Evolutionary conservation across 2,888 invertebrate genomes (phyloP).

Genomic region (Drosophila longiperda): DNA sequence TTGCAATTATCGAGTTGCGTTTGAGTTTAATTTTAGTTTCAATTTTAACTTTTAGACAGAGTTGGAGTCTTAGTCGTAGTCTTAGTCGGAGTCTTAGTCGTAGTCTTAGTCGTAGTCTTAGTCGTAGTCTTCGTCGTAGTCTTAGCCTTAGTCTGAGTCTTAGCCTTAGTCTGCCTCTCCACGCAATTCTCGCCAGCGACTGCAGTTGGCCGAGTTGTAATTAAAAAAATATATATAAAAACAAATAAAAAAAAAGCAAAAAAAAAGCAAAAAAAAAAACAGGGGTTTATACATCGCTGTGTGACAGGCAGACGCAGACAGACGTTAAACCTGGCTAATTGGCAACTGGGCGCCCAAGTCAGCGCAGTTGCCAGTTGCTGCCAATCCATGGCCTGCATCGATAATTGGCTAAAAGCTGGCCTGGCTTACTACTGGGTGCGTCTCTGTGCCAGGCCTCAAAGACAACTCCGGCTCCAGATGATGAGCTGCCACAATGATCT

Average conservation of each 20-base stretch:
- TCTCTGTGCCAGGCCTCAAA: conserved; percentile 15
- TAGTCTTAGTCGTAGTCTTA: no score
- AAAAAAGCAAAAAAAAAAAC: background rate
- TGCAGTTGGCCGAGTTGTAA: conserved; percentile 55
- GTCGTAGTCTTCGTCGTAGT: background rate
- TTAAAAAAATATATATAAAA: conserved; percentile 42
- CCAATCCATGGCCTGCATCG: conserved; percentile 56
- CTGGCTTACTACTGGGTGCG: conserved; percentile 3
- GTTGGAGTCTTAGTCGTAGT: conserved; percentile 7
- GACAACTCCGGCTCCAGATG: conserved; percentile 1
- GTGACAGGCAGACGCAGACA: background rate
- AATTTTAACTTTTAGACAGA: conserved; percentile 10
- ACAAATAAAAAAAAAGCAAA: background rate
- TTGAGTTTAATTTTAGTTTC: conserved; percentile 18
- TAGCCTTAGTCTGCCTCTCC: conserved; percentile 13
- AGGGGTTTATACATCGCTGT: background rate
- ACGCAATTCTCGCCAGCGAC: conserved; percentile 37
- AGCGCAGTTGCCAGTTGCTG: conserved; percentile 33
- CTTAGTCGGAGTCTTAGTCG: no score
- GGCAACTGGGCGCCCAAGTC: conserved; percentile 66
- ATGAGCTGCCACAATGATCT: conserved; percentile 18
- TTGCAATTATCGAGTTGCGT: conserved; percentile 58
- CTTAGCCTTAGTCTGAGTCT: no score
- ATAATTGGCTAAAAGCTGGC: conserved; percentile 47
- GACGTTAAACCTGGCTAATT: conserved; percentile 56